A percentile compares a stretch with the other conserved stretches of the same genome.
phyloP scores from a whole-genome alignment of 1,140 invertebrate genomes.

The Nomia melanderi region DNA sequence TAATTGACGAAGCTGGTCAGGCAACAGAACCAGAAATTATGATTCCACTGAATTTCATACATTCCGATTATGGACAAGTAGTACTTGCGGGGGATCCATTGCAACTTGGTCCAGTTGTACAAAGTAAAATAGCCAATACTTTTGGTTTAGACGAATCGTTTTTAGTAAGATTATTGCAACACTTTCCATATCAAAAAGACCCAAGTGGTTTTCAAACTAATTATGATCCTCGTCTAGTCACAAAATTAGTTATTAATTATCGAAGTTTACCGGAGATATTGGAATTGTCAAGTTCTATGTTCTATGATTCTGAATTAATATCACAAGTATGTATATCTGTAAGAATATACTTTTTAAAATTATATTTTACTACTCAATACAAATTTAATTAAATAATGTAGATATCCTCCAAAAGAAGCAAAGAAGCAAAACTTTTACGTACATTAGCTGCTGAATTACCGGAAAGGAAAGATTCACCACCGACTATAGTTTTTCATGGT shows the following conservation, averaged over 20 bases:
- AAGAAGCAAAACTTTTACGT: conserved; percentile 71
- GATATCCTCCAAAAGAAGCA: conserved; percentile 60
- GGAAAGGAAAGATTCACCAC: conserved; percentile 73
- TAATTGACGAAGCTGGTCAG: conserved; percentile 96
- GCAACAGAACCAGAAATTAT: conserved; percentile 94
- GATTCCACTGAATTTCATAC: conserved; percentile 84
- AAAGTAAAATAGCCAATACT: conserved; percentile 83
- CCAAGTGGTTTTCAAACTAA: conserved; percentile 80
- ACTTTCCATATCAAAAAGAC: conserved; percentile 86
- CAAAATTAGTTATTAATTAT: conserved; percentile 88
- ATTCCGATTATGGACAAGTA: conserved; percentile 83
- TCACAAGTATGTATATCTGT: conserved; percentile 77
- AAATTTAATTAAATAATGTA: conserved; percentile 34
- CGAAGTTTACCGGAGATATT: conserved; percentile 91
- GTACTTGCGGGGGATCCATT: conserved; percentile 95
- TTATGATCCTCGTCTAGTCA: conserved; percentile 87
- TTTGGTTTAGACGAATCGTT: conserved; percentile 88
- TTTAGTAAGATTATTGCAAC: conserved; percentile 85
- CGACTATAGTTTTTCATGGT: conserved; percentile 90
- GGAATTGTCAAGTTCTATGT: conserved; percentile 88
- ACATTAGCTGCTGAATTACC: conserved; percentile 70
- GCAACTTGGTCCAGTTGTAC: conserved; percentile 93
- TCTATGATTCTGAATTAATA: conserved; percentile 89
- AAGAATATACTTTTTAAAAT: neutral
- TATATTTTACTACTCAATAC: neutral